Evolutionary conservation across 2,113 vertebrate species (phyloP).

Genomic region (Albula goreensis): DNA sequence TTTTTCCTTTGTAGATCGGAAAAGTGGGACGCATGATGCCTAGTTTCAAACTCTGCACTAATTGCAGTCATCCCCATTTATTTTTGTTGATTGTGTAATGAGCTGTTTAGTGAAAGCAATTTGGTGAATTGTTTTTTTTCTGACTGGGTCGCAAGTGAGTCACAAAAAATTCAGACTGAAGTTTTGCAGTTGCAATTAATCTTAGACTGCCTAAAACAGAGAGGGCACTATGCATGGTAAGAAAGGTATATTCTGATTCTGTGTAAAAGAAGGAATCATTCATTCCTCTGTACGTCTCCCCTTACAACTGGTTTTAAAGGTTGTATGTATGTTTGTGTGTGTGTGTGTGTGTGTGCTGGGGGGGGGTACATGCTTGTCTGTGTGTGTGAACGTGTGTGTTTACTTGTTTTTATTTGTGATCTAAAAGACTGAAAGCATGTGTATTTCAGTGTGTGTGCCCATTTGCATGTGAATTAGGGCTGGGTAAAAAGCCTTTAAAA

Average conservation of each 20-base stretch:
- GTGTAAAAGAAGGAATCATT: no score
- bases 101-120: background rate
- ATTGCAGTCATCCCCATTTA: background rate
- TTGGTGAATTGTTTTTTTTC: background rate
- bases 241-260: background rate
- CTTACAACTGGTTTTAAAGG: no score
- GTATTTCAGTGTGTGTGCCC: no score
- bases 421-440: no score
- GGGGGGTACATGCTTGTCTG: conserved; percentile 27
- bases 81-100: conserved; percentile 1
- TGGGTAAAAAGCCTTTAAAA: no score
- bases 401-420: no score
- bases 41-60: background rate
- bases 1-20: background rate
- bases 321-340: no score
- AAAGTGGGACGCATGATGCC: background rate
- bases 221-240: background rate
- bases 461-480: no score
- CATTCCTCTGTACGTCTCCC: no score
- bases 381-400: conserved; percentile 11
- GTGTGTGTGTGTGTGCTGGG: no score
- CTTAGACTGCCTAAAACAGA: background rate
- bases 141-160: background rate
- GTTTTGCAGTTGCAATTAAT: background rate
- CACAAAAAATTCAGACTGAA: background rate